These are phyloP conservation scores for Tribolium castaneum DNA, from an alignment of 1,140 invertebrate species.

Conservation along the genomic window DNA sequence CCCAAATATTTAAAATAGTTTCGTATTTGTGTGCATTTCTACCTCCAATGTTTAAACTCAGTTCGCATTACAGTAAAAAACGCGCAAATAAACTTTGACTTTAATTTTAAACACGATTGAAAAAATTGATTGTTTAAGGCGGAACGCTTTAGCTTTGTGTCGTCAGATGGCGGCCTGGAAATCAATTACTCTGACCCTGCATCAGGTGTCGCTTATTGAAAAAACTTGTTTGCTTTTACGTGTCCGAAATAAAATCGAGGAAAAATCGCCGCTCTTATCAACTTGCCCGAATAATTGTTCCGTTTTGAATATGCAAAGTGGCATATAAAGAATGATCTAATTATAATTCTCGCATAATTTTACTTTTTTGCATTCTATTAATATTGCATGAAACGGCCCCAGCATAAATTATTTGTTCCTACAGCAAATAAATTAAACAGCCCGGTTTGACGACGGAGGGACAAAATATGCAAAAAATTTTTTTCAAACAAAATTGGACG, in stretches of 20 bases:
- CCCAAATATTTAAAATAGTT: neutral
- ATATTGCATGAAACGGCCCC: constrained; percentile 41
- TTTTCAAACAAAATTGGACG: neutral
- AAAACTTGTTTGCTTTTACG: constrained; percentile 26
- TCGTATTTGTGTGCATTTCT: neutral
- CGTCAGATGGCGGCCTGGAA: constrained; percentile 22
- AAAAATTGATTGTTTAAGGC: constrained; percentile 30
- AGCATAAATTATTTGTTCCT: constrained; percentile 36
- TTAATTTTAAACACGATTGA: neutral
- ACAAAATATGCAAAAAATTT: constrained; percentile 1
- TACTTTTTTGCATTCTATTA: constrained; percentile 39
- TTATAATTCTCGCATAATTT: constrained; percentile 44
- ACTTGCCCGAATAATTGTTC: constrained; percentile 9
- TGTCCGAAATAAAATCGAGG: constrained; percentile 11
- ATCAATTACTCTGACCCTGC: constrained; percentile 22
- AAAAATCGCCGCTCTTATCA: constrained; percentile 4
- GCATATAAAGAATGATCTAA: constrained; percentile 43
- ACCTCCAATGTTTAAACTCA: neutral
- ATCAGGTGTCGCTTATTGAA: constrained; percentile 31
- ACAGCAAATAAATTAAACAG: too few species aligned
- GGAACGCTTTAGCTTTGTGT: constrained; percentile 12
- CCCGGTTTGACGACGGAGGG: too few species aligned
- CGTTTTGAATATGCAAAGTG: constrained; percentile 11
- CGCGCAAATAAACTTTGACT: neutral
- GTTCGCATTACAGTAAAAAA: neutral